Evolutionary conservation across 2,797 vertebrate species (phyloP).

Genomic region (Mus caroli): DNA sequence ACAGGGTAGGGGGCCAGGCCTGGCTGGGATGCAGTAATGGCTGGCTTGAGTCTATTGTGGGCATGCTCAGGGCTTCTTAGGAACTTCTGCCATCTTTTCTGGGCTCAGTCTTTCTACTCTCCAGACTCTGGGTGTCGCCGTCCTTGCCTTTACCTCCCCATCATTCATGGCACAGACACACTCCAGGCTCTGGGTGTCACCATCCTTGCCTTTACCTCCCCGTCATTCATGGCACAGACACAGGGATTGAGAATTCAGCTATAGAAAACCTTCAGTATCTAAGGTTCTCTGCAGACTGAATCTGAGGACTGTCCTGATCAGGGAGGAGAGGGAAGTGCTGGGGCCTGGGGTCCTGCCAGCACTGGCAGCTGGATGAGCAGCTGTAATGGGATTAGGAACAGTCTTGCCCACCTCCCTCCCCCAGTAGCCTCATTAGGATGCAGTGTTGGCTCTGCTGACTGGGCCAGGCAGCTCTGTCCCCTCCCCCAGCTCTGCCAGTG

Average conservation of each 20-base stretch:
- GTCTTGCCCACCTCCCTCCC: not conserved
- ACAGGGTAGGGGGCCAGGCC: not conserved
- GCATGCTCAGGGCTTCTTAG: not conserved
- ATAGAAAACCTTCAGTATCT: not conserved
- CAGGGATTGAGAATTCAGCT: not conserved
- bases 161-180: not conserved
- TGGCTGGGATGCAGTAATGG: not conserved
- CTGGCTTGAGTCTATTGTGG: not conserved
- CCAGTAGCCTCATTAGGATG: slow-evolving; percentile 72
- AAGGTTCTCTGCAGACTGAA: slow-evolving; percentile 12
- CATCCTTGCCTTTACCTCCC: not conserved
- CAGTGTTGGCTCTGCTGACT: slow-evolving; percentile 58
- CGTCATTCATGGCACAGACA: not conserved
- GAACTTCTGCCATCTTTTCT: not conserved
- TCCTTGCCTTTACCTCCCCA: not conserved
- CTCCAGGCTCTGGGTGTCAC: not conserved
- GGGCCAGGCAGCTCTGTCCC: slow-evolving; percentile 67
- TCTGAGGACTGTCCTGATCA: not conserved
- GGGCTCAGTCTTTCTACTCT: too few species aligned
- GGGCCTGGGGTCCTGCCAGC: slow-evolving; percentile 55
- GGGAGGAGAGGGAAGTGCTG: not conserved
- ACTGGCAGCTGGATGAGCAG: slow-evolving; percentile 72
- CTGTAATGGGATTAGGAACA: slow-evolving; percentile 76
- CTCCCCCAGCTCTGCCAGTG: slow-evolving; percentile 9
- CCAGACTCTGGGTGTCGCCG: accelerated